A percentile compares a stretch with the other conserved stretches of the same genome.
Conservation (phyloP, 2,888 invertebrate genomes). For the Balanococcus diminutus region DNA sequence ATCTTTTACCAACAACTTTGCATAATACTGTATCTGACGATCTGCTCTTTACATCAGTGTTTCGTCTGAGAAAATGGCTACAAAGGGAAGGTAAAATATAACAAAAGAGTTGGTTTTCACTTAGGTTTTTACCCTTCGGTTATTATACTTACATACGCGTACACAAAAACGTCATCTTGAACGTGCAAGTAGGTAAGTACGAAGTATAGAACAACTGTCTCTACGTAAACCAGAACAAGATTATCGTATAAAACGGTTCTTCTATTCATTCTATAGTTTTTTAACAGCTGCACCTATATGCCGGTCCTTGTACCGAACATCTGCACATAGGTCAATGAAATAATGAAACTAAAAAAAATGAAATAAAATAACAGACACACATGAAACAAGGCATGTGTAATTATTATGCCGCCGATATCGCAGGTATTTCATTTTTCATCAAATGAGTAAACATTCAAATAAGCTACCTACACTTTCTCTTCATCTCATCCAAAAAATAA, state of each 20-base stretch:
- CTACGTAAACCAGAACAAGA: conserved; percentile 53
- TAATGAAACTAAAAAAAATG: conserved; percentile 48
- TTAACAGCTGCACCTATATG: conserved; percentile 53
- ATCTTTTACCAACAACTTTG: conserved; percentile 25
- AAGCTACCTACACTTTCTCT: not conserved
- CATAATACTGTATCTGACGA: conserved; percentile 28
- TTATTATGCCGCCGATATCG: not conserved
- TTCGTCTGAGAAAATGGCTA: conserved; percentile 43
- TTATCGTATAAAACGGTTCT: conserved; percentile 54
- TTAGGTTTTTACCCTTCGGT: conserved; percentile 51
- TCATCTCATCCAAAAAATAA: not conserved
- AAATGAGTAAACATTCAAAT: not conserved
- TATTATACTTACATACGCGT: conserved; percentile 40
- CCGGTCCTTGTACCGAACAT: conserved; percentile 49
- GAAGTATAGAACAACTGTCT: conserved; percentile 51
- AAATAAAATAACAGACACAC: conserved; percentile 39
- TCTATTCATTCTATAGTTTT: conserved; percentile 53
- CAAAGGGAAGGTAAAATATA: conserved; percentile 40
- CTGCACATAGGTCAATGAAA: conserved; percentile 53
- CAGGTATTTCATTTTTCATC: not conserved
- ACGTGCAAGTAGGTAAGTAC: conserved; percentile 51
- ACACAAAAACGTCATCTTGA: conserved; percentile 53
- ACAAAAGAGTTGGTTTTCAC: conserved; percentile 52
- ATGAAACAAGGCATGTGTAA: conserved; percentile 28
- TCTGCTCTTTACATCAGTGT: conserved; percentile 13